These are phyloP conservation scores for Callyntrura guangdongensis DNA, from an alignment of 2,888 invertebrate species.

Conservation along the genomic window DNA sequence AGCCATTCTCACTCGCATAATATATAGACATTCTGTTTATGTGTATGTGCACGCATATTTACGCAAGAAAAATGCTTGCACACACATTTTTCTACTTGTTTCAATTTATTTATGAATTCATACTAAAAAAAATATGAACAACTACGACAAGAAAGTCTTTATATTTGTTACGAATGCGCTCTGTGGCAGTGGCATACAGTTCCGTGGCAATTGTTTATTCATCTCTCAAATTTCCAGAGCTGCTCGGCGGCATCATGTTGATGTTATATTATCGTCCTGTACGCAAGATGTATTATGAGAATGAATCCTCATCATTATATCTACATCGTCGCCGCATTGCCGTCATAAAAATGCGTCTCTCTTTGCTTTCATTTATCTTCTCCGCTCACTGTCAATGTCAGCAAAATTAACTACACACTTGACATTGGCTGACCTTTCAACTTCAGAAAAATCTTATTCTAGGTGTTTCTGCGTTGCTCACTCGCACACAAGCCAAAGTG, in stretches of 20 bases:
- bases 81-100: background rate
- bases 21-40: too few species aligned
- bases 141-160: too few species aligned
- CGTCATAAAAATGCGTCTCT: conserved; percentile 15
- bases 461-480: conserved; percentile 22
- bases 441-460: conserved; percentile 58
- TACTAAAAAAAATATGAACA: too few species aligned
- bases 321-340: background rate
- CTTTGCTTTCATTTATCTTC: background rate
- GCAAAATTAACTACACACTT: conserved; percentile 63
- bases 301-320: too few species aligned
- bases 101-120: conserved; percentile 40
- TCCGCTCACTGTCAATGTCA: conserved; percentile 76
- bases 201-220: conserved; percentile 14
- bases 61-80: conserved; percentile 10
- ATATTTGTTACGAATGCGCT: background rate
- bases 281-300: too few species aligned
- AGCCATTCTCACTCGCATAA: background rate
- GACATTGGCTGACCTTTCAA: conserved; percentile 76
- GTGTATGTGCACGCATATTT: background rate
- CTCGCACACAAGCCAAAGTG: too few species aligned
- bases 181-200: background rate
- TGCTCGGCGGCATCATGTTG: background rate
- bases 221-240: conserved; percentile 4
- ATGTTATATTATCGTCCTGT: too few species aligned